phyloP scores from a whole-genome alignment of 2,113 vertebrate genomes.

The Tetrax tetrax region DNA sequence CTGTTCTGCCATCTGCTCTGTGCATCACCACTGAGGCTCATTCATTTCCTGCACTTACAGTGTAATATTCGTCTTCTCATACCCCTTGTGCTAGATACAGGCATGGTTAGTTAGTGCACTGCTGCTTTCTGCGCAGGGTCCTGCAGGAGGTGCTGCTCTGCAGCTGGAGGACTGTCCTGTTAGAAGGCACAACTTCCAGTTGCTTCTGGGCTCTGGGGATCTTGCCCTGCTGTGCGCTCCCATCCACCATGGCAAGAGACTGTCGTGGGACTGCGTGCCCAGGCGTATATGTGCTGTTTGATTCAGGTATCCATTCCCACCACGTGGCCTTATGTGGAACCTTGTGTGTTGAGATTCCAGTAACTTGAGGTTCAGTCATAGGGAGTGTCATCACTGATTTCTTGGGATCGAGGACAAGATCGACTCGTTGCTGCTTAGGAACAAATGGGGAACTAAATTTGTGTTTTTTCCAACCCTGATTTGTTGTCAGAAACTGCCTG shows the following conservation, averaged over 20 bases:
- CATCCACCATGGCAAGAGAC: background rate
- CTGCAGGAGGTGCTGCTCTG: background rate
- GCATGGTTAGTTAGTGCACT: background rate
- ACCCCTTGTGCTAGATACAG: background rate
- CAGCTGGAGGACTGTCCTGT: background rate
- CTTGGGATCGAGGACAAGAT: background rate
- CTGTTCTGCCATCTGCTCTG: background rate
- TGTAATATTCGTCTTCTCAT: background rate
- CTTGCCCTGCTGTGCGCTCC: background rate
- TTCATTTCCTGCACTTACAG: background rate
- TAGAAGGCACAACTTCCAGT: background rate
- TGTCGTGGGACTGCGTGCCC: accelerated
- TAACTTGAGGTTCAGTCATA: background rate
- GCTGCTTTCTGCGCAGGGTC: accelerated
- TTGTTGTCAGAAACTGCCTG: background rate
- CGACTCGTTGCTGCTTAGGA: background rate
- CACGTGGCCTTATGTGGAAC: background rate
- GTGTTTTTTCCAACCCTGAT: background rate
- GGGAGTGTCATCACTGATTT: background rate
- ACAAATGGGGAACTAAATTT: background rate
- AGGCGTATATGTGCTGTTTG: background rate
- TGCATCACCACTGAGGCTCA: background rate
- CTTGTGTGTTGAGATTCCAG: background rate
- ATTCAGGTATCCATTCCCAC: background rate
- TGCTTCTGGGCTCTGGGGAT: background rate